A percentile compares a stretch with the other conserved stretches of the same genome.
These are phyloP conservation scores for Cathartes aura DNA, from an alignment of 2,113 vertebrate species.

Conservation along the genomic window DNA sequence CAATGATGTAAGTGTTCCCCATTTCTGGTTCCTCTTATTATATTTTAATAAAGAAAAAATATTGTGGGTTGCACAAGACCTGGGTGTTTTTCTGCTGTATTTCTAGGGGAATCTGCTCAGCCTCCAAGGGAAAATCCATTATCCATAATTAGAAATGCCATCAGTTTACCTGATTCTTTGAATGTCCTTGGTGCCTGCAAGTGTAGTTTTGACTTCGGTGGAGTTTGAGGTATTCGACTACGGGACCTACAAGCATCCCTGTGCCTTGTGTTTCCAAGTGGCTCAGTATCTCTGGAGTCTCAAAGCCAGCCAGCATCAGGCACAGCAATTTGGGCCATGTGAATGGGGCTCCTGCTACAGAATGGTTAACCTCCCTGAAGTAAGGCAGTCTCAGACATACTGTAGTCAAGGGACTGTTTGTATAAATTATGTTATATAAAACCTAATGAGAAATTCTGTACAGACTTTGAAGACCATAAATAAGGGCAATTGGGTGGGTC, in stretches of 20 bases:
- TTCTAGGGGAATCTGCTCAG: not conserved
- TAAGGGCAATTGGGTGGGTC: not conserved
- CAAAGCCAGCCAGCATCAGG: not conserved
- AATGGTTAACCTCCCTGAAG: not conserved
- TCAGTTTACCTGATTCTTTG: not conserved
- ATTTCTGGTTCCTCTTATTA: not conserved
- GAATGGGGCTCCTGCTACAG: not conserved
- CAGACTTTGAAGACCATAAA: not conserved
- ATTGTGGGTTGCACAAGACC: not conserved
- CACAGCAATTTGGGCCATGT: accelerated
- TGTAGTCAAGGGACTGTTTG: not conserved
- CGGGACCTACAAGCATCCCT: not conserved
- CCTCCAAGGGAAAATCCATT: not conserved
- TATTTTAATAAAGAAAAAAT: not conserved
- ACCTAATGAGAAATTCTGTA: not conserved
- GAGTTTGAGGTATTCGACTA: not conserved
- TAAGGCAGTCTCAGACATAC: not conserved
- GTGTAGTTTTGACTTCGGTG: not conserved
- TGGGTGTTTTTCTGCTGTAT: not conserved
- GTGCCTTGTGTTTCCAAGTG: not conserved
- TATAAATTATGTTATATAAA: not conserved
- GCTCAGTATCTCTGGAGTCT: not conserved
- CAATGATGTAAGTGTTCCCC: not conserved
- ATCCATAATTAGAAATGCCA: not conserved
- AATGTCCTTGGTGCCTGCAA: not conserved